Conservation (phyloP, 2,797 vertebrate genomes). For the Synanceia verrucosa region DNA sequence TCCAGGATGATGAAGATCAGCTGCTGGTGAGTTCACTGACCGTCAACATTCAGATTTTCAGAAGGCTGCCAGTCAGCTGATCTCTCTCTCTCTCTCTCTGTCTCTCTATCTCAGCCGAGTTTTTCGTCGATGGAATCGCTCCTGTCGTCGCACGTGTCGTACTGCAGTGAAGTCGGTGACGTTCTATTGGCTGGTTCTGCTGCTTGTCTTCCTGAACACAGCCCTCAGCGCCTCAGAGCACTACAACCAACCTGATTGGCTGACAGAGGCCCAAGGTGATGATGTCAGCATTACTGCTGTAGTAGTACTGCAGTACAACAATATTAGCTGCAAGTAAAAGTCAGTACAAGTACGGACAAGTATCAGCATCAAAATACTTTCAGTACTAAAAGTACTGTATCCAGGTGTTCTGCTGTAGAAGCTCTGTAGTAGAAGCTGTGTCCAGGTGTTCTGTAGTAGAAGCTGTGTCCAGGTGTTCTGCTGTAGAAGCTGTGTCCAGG, state of each 20-base stretch:
- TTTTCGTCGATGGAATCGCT: conserved; percentile 92
- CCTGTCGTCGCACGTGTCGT: conserved; percentile 85
- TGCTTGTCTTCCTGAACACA: conserved; percentile 98
- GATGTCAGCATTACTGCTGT: no score
- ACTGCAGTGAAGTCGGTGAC: conserved; percentile 92
- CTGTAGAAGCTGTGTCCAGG: no score
- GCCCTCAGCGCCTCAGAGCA: conserved; percentile 97
- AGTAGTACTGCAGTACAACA: no score
- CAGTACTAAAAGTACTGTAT: no score
- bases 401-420: no score
- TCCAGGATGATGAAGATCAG: conserved; percentile 71
- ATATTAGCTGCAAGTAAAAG: no score
- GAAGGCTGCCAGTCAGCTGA: no score
- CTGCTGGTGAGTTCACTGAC: conserved; percentile 75
- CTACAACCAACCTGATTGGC: conserved; percentile 94
- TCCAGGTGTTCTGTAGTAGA: no score
- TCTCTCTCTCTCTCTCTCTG: not conserved
- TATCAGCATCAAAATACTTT: no score
- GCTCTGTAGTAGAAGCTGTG: no score
- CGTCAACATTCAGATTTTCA: not conserved
- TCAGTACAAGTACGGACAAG: no score
- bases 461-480: no score
- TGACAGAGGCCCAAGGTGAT: conserved; percentile 93
- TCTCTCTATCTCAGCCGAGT: conserved; percentile 81
- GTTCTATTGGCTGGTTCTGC: conserved; percentile 97